Percentiles rank a stretch among this genome's conserved stretches.
phyloP scores from a whole-genome alignment of 2,113 vertebrate species.

The Albula glossodonta region DNA sequence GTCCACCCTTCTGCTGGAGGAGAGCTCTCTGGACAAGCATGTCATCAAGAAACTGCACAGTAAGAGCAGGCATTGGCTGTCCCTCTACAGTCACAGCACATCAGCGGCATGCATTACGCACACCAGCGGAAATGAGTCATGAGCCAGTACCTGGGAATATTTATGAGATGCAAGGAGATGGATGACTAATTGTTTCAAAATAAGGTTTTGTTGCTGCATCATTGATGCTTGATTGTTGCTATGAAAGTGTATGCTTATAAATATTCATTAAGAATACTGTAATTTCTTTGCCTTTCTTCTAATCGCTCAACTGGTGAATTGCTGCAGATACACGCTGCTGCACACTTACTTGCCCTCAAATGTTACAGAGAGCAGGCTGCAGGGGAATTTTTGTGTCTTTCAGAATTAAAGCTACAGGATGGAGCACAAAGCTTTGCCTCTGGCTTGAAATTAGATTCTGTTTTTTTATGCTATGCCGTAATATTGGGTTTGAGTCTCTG shows the following conservation, averaged over 20 bases:
- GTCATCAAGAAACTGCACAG: constrained; percentile 74
- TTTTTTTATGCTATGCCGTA: not conserved
- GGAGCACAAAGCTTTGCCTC: not conserved
- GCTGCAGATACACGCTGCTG: not conserved
- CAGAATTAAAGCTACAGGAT: not conserved
- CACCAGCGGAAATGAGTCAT: not conserved
- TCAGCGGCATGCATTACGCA: not conserved
- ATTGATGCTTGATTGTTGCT: not conserved
- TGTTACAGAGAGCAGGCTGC: not conserved
- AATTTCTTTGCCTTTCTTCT: not conserved
- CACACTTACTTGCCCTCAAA: not conserved
- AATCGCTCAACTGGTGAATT: not conserved
- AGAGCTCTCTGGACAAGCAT: constrained; percentile 68
- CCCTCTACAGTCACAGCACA: not conserved
- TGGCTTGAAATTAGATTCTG: not conserved
- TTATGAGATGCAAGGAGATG: not conserved
- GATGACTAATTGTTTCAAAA: not conserved
- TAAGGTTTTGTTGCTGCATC: not conserved
- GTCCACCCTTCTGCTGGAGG: constrained; percentile 68
- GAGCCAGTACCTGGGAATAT: not conserved
- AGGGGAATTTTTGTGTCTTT: not conserved
- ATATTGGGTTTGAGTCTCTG: not conserved
- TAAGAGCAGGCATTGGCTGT: constrained; percentile 47
- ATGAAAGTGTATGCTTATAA: not conserved
- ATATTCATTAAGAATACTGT: not conserved